These are phyloP conservation scores for Drosophila tristis DNA, from an alignment of 1,140 invertebrate genomes.

Conservation along the genomic window DNA sequence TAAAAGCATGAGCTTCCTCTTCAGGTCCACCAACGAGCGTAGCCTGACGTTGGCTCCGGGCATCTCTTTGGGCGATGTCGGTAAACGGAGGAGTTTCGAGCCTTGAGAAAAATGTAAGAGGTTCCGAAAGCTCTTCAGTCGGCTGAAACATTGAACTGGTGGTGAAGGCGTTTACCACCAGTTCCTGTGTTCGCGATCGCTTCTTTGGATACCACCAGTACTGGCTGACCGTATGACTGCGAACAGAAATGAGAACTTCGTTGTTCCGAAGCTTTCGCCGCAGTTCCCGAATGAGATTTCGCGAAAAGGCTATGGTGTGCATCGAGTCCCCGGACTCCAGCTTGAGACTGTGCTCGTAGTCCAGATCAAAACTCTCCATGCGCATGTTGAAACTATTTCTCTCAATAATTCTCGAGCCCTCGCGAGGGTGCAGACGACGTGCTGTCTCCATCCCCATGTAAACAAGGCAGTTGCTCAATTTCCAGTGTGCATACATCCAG, in stretches of 20 bases:
- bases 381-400: conserved; percentile 37
- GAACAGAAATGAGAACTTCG: conserved; percentile 40
- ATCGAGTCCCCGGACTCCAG: conserved; percentile 41
- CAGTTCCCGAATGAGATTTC: conserved; percentile 36
- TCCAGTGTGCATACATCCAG: conserved; percentile 48
- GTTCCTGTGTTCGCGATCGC: conserved; percentile 38
- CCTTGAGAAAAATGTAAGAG: conserved; percentile 37
- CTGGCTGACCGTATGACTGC: conserved; percentile 41
- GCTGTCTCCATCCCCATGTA: conserved; percentile 54
- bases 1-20: conserved; percentile 36
- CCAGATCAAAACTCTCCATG: conserved; percentile 47
- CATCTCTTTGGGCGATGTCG: not conserved
- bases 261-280: conserved; percentile 15
- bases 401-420: conserved; percentile 18
- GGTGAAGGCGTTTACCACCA: conserved; percentile 44
- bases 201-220: conserved; percentile 56
- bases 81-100: not conserved
- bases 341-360: conserved; percentile 23
- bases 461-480: conserved; percentile 38
- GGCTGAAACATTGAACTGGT: conserved; percentile 19
- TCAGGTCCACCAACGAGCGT: conserved; percentile 41
- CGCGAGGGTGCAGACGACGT: conserved; percentile 26
- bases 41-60: not conserved
- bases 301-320: conserved; percentile 39
- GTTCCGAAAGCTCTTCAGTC: conserved; percentile 20